phyloP scores from a whole-genome alignment of 1,140 invertebrate genomes.

The Apocrypta bakeri region DNA sequence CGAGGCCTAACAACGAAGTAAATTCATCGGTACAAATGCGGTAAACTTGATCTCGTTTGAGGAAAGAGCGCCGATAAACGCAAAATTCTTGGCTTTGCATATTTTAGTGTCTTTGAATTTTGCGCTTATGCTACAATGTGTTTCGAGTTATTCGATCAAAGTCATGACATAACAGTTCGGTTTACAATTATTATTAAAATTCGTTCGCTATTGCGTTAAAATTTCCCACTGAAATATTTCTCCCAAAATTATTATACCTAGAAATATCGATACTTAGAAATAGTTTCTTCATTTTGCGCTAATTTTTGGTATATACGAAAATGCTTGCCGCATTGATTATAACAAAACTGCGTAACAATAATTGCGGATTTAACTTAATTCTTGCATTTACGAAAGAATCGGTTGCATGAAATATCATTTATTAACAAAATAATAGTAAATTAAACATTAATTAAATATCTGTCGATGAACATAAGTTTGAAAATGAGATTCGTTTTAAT shows the following conservation, averaged over 20 bases:
- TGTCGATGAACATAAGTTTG: not conserved
- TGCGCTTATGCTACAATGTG: too few relatives aligned
- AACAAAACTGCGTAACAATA: constrained; percentile 5
- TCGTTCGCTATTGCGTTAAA: constrained; percentile 33
- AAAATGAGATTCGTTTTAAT: constrained; percentile 28
- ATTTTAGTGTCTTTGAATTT: too few relatives aligned
- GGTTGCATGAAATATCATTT: not conserved
- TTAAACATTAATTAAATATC: not conserved
- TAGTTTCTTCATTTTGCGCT: not conserved
- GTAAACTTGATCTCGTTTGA: too few relatives aligned
- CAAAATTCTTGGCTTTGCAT: too few relatives aligned
- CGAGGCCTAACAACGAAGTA: too few relatives aligned
- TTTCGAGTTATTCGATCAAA: too few relatives aligned
- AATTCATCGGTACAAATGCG: too few relatives aligned
- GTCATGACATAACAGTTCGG: too few relatives aligned
- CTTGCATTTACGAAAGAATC: not conserved
- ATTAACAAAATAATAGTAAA: not conserved
- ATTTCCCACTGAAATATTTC: constrained; percentile 14
- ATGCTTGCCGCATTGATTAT: not conserved
- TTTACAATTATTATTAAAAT: constrained; percentile 29
- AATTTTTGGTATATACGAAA: constrained; percentile 19
- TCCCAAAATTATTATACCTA: constrained; percentile 41
- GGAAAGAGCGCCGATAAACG: too few relatives aligned
- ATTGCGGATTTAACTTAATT: not conserved
- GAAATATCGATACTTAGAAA: constrained; percentile 32